phyloP scores from a whole-genome alignment of 92 coral and sea anemone genomes.

The Epizoanthus rinbou region DNA sequence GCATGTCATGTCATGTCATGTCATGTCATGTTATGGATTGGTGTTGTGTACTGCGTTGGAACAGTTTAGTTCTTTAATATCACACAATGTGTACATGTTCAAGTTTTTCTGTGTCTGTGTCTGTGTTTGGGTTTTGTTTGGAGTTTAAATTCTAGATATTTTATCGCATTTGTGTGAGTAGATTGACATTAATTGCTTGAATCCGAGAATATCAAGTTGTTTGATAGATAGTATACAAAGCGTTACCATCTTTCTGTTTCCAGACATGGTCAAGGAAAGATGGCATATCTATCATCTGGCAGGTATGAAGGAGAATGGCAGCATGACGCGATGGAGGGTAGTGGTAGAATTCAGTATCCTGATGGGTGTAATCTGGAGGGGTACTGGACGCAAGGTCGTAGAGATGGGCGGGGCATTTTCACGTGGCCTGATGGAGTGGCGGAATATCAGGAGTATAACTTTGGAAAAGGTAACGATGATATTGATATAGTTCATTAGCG shows the following conservation, averaged over 20 bases:
- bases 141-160: too few species aligned
- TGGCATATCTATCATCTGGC: constrained; percentile 62
- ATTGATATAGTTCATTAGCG: not conserved
- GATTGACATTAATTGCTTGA: too few species aligned
- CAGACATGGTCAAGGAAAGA: constrained; percentile 77
- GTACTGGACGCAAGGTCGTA: constrained; percentile 61
- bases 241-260: not conserved
- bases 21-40: too few species aligned
- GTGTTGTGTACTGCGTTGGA: too few species aligned
- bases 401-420: constrained; percentile 69
- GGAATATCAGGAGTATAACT: constrained; percentile 68
- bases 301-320: constrained; percentile 83
- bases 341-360: constrained; percentile 60
- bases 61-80: too few species aligned
- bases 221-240: not conserved
- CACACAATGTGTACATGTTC: too few species aligned
- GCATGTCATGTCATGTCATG: too few species aligned
- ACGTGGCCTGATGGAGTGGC: constrained; percentile 79
- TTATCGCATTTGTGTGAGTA: too few species aligned
- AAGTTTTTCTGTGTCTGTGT: too few species aligned
- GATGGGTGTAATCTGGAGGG: constrained; percentile 79
- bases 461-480: constrained; percentile 50
- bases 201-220: not conserved
- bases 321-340: constrained; percentile 65
- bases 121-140: too few species aligned